Base-by-base conservation (phyloP, 1,140 invertebrate genomes). In the Hylyphantes graminicola region DNA sequence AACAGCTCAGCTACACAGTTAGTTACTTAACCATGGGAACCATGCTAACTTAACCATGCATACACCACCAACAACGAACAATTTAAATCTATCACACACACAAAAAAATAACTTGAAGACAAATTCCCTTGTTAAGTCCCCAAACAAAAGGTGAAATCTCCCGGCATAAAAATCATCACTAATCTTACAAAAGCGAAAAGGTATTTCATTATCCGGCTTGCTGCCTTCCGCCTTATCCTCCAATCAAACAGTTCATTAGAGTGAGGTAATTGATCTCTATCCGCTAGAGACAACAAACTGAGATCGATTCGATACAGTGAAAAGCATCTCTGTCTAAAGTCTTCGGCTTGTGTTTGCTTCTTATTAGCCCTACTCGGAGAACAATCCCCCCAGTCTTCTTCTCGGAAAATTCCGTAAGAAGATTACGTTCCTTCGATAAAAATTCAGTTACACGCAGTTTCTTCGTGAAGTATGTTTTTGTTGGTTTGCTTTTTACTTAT, bases 181-280 rank as follows among this genome's bases (percentile, higher is more conserved):
- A 35, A 35, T 35, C 35, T 35, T 35, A 35, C 35, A 67, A 67
- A 12, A 67, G 2, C 13, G 64, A 12, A 13, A 7, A 19, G 12
- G 11, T 67, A 6, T 67, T 67, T 67, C 64, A n/a, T 67, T n/a
- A 15, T 12, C 64, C 19, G 21, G 19, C 19, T 11, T 12, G 64
- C 7, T 21, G 64, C 19, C 11, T 17, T 19, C 17, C 3, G 63
- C 3, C 21, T 35, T 7, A 12, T 35, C n/a, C 9, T 35, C 11
- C 64, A 8, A 67, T n/a, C 64, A 67, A 19, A 67, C 64, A n/a
- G 64, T 67, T 67, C 64, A 67, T 67, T 67, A 67, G 64, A 17
- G 21, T 7, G 21, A 7, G 17, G 9, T 67, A 67, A 67, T 67
- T 48, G 64, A 67, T 67, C 64, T 67, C 35, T 48, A 67, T 67